These are phyloP conservation scores for Drosophila jambulina DNA, from an alignment of 1,140 invertebrate species.

Conservation along the genomic window DNA sequence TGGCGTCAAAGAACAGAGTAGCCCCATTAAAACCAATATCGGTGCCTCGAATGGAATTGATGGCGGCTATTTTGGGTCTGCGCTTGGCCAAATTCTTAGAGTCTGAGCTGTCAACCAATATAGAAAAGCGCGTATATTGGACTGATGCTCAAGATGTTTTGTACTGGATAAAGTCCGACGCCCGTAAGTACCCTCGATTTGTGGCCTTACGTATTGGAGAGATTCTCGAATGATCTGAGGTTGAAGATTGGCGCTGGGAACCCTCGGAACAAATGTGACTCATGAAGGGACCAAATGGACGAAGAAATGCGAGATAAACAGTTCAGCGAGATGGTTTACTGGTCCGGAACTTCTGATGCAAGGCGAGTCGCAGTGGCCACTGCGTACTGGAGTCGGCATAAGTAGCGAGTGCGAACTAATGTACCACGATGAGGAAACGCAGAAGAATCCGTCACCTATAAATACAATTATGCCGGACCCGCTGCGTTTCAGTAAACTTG, in stretches of 20 bases:
- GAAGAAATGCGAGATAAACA: not conserved
- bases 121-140: not conserved
- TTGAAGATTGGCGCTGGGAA: not conserved
- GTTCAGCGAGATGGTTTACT: not conserved
- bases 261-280: not conserved
- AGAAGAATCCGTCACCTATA: not conserved
- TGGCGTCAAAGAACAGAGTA: not conserved
- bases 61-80: too few species aligned
- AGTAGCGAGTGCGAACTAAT: not conserved
- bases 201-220: not conserved
- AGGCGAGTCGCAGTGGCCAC: not conserved
- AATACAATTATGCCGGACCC: not conserved
- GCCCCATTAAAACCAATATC: not conserved
- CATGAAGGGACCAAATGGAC: not conserved
- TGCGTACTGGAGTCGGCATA: not conserved
- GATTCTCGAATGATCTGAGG: not conserved
- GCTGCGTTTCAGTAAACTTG: not conserved
- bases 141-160: not conserved
- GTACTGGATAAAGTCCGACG: not conserved
- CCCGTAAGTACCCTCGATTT: not conserved
- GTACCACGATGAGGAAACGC: not conserved
- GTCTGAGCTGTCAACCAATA: not conserved
- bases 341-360: not conserved
- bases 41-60: not conserved
- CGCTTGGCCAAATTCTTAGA: not conserved